Conservation (phyloP, 2,797 vertebrate genomes). For the Enteromius argenteus region DNA sequence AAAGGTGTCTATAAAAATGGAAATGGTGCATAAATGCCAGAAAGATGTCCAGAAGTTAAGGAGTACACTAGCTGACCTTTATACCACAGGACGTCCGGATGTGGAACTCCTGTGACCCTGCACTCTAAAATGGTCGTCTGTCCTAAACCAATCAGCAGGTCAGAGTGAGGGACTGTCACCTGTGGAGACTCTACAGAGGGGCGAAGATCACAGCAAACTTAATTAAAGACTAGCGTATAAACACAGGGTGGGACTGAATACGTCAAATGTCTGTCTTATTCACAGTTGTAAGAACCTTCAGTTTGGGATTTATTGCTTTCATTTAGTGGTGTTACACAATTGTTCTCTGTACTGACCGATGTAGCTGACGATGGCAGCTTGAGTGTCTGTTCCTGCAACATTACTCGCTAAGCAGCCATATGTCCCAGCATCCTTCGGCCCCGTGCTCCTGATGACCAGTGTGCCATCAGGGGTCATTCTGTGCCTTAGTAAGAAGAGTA, state of each 20-base stretch:
- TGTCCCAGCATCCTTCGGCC: slow-evolving; percentile 86
- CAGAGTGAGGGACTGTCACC: slow-evolving; percentile 80
- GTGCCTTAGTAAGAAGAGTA: slow-evolving; percentile 74
- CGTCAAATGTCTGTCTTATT: slow-evolving; percentile 4
- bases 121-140: slow-evolving; percentile 90
- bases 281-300: not conserved
- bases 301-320: not conserved
- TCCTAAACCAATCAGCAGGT: slow-evolving; percentile 88
- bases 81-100: slow-evolving; percentile 91
- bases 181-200: slow-evolving; percentile 84
- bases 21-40: not conserved
- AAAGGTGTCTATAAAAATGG: not conserved
- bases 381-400: slow-evolving; percentile 86
- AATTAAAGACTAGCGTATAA: slow-evolving; percentile 35
- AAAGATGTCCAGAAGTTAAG: not conserved
- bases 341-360: slow-evolving; percentile 77
- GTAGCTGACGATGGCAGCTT: slow-evolving; percentile 84
- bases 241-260: slow-evolving; percentile 21
- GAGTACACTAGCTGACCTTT: slow-evolving; percentile 84
- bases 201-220: slow-evolving; percentile 43
- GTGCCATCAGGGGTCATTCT: slow-evolving; percentile 87
- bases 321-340: not conserved
- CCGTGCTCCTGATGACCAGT: slow-evolving; percentile 84
- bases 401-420: slow-evolving; percentile 95
- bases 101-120: slow-evolving; percentile 86